These are phyloP conservation scores for Belonocnema kinseyi DNA, from an alignment of 1,140 invertebrate genomes.

Conservation along the genomic window DNA sequence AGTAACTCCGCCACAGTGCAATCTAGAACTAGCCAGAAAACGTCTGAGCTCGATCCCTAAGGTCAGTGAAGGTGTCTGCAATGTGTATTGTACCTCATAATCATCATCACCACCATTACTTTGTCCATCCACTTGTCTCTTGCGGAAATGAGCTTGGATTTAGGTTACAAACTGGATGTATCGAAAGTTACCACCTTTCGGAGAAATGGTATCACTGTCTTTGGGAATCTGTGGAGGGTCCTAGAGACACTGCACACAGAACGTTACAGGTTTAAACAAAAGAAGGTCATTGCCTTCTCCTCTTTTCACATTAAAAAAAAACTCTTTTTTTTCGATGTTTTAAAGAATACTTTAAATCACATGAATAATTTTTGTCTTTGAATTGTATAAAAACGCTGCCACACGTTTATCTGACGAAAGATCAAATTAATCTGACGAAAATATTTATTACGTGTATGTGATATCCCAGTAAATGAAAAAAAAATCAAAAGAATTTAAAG, in stretches of 20 bases:
- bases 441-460: no score
- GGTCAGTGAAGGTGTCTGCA: conserved; percentile 41
- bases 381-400: no score
- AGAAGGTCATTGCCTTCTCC: background rate
- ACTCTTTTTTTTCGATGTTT: no score
- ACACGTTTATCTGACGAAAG: no score
- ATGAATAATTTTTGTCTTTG: no score
- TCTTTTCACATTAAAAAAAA: no score
- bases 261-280: background rate
- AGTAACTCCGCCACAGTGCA: conserved; percentile 46
- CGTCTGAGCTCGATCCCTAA: conserved; percentile 30
- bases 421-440: no score
- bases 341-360: no score
- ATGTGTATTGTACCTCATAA: background rate
- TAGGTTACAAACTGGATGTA: background rate
- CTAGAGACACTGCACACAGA: background rate
- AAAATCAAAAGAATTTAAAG: no score
- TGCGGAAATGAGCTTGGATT: conserved; percentile 1
- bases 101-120: background rate
- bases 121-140: background rate
- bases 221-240: background rate
- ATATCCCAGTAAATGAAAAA: no score
- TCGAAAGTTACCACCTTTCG: conserved; percentile 9
- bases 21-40: conserved; percentile 47
- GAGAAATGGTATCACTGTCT: background rate